Percentiles rank a stretch among this genome's conserved stretches.
These are phyloP conservation scores for Lymantria monacha DNA, from an alignment of 2,888 invertebrate species.

Conservation along the genomic window DNA sequence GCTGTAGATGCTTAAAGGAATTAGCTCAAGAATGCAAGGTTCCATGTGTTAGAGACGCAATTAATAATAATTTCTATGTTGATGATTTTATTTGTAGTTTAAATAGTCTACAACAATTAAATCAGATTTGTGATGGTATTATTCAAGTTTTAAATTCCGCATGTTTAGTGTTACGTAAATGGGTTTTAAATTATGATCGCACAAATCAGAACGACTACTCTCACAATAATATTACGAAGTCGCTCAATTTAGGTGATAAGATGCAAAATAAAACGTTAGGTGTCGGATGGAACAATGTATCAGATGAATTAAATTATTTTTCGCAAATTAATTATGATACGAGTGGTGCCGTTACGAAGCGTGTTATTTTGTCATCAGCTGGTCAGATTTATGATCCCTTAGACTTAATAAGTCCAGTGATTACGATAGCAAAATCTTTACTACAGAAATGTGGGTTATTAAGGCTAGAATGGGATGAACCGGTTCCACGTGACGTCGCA, in stretches of 20 bases:
- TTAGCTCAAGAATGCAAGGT: neutral
- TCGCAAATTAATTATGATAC: neutral
- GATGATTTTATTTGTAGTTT: too few species aligned
- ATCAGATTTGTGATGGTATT: neutral
- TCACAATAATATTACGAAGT: neutral
- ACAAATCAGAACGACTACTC: neutral
- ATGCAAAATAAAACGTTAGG: neutral
- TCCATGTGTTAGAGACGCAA: neutral
- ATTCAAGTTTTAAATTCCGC: neutral
- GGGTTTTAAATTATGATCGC: neutral
- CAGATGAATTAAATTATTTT: neutral
- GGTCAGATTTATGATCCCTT: neutral
- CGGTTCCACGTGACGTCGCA: neutral
- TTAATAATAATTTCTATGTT: neutral
- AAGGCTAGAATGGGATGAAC: neutral
- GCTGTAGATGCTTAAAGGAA: slow-evolving; percentile 1
- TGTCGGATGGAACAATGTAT: neutral
- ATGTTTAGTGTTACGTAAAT: neutral
- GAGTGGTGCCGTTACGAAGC: neutral
- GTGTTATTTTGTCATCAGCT: neutral
- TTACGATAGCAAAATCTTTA: neutral
- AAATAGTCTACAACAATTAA: neutral
- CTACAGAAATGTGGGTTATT: neutral
- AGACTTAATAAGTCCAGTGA: neutral
- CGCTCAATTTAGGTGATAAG: neutral